Conservation (phyloP, 2,113 vertebrate genomes). For the Eupsittula cactorum region DNA sequence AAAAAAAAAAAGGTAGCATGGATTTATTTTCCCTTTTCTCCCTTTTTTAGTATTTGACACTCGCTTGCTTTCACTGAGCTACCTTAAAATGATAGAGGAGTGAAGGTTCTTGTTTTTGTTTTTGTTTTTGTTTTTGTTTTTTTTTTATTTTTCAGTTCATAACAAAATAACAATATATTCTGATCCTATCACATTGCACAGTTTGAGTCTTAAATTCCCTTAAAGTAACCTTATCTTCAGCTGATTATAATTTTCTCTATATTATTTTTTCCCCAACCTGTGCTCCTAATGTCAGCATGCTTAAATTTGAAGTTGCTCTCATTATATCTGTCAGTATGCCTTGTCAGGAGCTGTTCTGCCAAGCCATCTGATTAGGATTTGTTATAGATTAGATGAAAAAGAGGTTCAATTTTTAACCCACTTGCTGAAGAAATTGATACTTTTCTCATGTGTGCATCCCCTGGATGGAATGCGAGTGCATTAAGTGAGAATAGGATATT, state of each 20-base stretch:
- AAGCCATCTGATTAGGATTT: background rate
- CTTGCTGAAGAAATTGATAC: background rate
- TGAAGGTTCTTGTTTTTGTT: fast-evolving
- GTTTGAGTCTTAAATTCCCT: background rate
- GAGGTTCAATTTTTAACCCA: background rate
- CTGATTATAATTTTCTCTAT: background rate
- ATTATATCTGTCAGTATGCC: constrained; percentile 15
- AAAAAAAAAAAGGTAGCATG: background rate
- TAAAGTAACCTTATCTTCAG: constrained; percentile 17
- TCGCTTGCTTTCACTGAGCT: background rate
- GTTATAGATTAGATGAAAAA: background rate
- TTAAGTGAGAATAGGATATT: background rate
- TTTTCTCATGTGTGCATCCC: background rate
- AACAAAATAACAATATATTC: background rate
- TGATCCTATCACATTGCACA: background rate
- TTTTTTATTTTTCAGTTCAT: background rate
- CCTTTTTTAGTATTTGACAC: background rate
- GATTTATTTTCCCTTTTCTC: background rate
- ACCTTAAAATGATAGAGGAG: background rate
- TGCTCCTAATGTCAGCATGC: background rate
- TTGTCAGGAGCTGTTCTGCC: background rate
- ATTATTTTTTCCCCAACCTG: constrained; percentile 18
- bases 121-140: background rate
- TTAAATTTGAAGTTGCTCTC: constrained; percentile 21
- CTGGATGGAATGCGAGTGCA: background rate